phyloP scores from a whole-genome alignment of 2,888 invertebrate genomes.

The Trachelus iudaicus region DNA sequence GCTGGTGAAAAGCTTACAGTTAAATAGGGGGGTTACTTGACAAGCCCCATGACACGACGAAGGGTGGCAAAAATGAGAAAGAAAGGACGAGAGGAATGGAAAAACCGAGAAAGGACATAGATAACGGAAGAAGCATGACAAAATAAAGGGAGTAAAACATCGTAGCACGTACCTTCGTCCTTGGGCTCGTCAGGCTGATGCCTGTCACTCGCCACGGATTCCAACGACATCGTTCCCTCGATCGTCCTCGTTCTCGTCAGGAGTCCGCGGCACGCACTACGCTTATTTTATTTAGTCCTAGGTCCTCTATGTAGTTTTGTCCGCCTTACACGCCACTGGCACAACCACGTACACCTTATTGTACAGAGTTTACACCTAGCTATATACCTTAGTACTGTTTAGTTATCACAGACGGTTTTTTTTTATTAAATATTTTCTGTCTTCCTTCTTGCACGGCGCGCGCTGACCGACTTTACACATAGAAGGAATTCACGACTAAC shows the following conservation, averaged over 20 bases:
- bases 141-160: too few species aligned
- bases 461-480: slow-evolving; percentile 7
- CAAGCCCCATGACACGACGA: too few species aligned
- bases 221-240: slow-evolving; percentile 50
- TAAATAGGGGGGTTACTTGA: too few species aligned
- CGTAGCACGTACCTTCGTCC: slow-evolving; percentile 40
- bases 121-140: too few species aligned
- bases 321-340: slow-evolving; percentile 13
- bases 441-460: slow-evolving; percentile 23
- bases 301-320: neutral
- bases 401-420: slow-evolving; percentile 60
- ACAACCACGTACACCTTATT: slow-evolving; percentile 38
- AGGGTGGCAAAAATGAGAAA: too few species aligned
- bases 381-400: slow-evolving; percentile 57
- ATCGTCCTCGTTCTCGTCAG: slow-evolving; percentile 19
- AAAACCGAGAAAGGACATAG: too few species aligned
- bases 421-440: slow-evolving; percentile 29
- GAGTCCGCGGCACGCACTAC: slow-evolving; percentile 32
- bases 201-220: slow-evolving; percentile 58
- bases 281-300: slow-evolving; percentile 19
- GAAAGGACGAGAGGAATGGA: too few species aligned
- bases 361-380: slow-evolving; percentile 44
- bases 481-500: neutral
- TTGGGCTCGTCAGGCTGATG: slow-evolving; percentile 46
- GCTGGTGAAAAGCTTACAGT: too few species aligned